Base-by-base conservation (phyloP, 2,113 vertebrate genomes). In the Amblyornis subalaris region DNA sequence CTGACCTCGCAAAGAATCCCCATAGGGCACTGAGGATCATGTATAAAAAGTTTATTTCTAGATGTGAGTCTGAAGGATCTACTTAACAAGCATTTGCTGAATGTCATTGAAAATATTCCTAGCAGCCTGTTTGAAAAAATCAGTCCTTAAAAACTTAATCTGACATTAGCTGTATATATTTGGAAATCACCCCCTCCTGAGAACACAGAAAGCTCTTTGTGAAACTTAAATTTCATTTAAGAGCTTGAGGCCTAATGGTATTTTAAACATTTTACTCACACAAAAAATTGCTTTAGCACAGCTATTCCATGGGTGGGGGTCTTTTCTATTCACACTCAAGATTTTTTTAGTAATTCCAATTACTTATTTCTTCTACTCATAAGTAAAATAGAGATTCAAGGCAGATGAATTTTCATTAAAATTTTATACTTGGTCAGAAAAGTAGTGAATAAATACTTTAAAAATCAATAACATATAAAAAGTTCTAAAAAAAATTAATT, bases 151-250 rank as follows among this genome's bases (percentile, higher is more conserved):
- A 65, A 89, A 75, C 47, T 70, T 80, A 71, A 88, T 73, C 72
- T 88, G 72, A 80, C 55, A 60, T 31, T 50, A 77, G 24, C 7
- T 77, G 48, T 40, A 70, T 29, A 65, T 44, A 86, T 67, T 83
- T 66, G 51, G 57, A 96, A 84, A 92, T 50, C 25, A 54, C 4
- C 5, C 12, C 25, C n/a, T 69, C 21, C 31, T 50, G 51, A 71
- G 48, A 85, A 81, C 5, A 48, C 0, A 2, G 54, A 88, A 95
- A 82, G 20, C 23, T 78, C 69, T 89, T 71, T 69, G 31, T 4
- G 6, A 90, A 89, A 86, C 57, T 87, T 80, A 72, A 81, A 93
- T 69, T 57, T 78, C 29, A 53, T 91, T 89, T 85, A 81, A 82
- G 54, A 78, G 12, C 23, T 67, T 53, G 57, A 75, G 10, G 36